Percentiles rank a stretch among this genome's conserved stretches.
Conservation (phyloP, 2,797 vertebrate genomes). For the Acipenser oxyrinchus region DNA sequence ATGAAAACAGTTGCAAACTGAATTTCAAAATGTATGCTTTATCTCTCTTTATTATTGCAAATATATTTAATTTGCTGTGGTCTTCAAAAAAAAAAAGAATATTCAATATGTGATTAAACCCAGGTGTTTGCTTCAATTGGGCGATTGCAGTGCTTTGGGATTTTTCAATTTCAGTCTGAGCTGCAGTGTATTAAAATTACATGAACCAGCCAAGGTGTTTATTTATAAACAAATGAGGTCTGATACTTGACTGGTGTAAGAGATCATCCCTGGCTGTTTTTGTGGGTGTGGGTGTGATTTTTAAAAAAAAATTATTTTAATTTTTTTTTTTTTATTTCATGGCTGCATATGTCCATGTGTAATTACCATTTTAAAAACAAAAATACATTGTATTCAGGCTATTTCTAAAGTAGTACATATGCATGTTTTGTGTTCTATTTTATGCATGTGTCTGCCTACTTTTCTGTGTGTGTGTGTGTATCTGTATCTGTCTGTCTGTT, state of each 20-base stretch:
- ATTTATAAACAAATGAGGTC: not conserved
- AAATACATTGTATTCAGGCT: no score
- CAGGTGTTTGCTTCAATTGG: constrained; percentile 18
- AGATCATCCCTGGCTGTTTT: not conserved
- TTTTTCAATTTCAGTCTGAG: not conserved
- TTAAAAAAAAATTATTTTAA: not conserved
- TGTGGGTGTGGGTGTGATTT: not conserved
- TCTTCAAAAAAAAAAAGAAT: not conserved
- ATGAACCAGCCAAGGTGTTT: constrained; percentile 2
- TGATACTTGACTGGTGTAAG: no score
- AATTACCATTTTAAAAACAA: no score
- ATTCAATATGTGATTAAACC: constrained; percentile 24
- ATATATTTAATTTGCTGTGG: not conserved
- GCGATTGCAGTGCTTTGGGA: constrained; percentile 22
- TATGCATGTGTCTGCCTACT: not conserved
- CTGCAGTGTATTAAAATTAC: not conserved
- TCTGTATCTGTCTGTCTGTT: constrained; percentile 5
- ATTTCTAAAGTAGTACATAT: no score
- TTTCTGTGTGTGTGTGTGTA: not conserved
- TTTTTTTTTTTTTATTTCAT: not conserved
- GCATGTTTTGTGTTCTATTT: no score
- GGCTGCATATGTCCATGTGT: not conserved
- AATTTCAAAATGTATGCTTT: not conserved
- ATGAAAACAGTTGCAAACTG: not conserved
- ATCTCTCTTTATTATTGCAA: constrained; percentile 5